phyloP scores from a whole-genome alignment of 1,140 invertebrate genomes.

The Plectrocnemia conspersa region DNA sequence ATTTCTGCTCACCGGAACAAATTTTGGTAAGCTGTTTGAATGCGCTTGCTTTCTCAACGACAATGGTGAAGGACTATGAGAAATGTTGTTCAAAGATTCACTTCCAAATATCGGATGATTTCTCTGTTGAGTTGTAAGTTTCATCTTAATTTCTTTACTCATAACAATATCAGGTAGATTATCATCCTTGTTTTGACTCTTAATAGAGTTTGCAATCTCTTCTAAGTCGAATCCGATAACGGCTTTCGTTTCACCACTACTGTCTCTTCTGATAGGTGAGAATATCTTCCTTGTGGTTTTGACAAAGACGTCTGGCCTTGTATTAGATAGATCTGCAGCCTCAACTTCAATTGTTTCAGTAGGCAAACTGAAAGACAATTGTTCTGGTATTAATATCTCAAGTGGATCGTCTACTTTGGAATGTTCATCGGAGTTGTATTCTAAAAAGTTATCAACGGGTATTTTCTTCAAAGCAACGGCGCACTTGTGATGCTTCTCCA shows the following conservation, averaged over 20 bases:
- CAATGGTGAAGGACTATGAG: conserved; percentile 29
- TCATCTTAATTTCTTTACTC: conserved; percentile 13
- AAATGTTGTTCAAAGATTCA: conserved; percentile 28
- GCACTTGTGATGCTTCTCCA: conserved; percentile 17
- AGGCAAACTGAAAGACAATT: conserved; percentile 39
- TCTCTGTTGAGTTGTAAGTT: not conserved
- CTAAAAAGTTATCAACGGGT: conserved; percentile 24
- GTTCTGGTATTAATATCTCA: conserved; percentile 31
- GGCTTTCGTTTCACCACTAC: conserved; percentile 48
- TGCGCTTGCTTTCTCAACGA: conserved; percentile 18
- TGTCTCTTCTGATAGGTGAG: conserved; percentile 58
- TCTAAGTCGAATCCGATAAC: conserved; percentile 50
- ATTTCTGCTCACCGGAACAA: conserved; percentile 24
- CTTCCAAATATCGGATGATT: not conserved
- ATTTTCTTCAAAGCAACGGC: conserved; percentile 20
- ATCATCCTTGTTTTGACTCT: conserved; percentile 25
- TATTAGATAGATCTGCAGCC: conserved; percentile 41
- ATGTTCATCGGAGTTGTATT: conserved; percentile 18
- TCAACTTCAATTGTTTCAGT: conserved; percentile 46
- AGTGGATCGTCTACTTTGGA: conserved; percentile 21
- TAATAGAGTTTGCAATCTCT: conserved; percentile 41
- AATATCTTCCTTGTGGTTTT: conserved; percentile 74
- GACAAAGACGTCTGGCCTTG: conserved; percentile 60
- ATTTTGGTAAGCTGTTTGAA: conserved; percentile 25
- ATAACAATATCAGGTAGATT: conserved; percentile 32